Evolutionary conservation across 2,797 vertebrate genomes (phyloP).

Genomic region (Gallinago solitaria): DNA sequence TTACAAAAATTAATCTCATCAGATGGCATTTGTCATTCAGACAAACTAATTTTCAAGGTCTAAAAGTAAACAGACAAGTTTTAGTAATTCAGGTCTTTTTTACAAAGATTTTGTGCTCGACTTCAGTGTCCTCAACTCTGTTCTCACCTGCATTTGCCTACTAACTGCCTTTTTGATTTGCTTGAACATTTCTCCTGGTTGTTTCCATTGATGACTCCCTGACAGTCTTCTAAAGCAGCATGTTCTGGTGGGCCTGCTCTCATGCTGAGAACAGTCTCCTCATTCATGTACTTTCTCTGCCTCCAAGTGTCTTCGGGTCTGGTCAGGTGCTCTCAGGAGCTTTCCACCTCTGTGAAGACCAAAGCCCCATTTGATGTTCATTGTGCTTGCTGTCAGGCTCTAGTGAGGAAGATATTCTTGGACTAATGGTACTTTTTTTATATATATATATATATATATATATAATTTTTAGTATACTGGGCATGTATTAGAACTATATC

Average conservation of each 20-base stretch:
- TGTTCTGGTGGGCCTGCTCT: neutral
- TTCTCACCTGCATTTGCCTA: neutral
- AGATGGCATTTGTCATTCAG: neutral
- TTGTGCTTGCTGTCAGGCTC: neutral
- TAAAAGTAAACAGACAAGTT: neutral
- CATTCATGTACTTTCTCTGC: neutral
- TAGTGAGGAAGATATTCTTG: neutral
- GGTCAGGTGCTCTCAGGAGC: accelerated
- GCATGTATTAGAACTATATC: neutral
- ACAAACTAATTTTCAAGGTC: neutral
- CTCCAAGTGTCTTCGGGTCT: neutral
- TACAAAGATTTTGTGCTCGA: neutral
- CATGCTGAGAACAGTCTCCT: neutral
- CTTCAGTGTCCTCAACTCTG: neutral
- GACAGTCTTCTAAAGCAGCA: neutral
- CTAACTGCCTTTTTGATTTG: neutral
- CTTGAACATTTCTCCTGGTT: neutral
- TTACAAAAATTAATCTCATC: neutral
- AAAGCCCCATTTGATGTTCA: neutral
- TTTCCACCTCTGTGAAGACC: neutral
- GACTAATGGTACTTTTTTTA: neutral
- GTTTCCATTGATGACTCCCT: neutral
- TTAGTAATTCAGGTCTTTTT: neutral
- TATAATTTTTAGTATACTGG: neutral
- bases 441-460: no score